phyloP scores from a whole-genome alignment of 2,888 invertebrate species.

The Stenotaenia linearis region DNA sequence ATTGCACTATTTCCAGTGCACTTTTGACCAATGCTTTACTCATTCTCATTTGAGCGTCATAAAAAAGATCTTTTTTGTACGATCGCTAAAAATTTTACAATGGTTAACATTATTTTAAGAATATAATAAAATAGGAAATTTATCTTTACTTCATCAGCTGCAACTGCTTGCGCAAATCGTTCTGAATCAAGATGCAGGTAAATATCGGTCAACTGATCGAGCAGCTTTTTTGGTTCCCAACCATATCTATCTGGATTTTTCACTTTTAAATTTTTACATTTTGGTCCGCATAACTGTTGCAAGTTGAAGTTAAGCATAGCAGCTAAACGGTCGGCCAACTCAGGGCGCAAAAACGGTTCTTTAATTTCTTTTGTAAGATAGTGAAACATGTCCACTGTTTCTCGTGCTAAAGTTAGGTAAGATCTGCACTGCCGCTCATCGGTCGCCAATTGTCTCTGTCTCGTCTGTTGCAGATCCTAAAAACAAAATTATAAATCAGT shows the following conservation, averaged over 20 bases:
- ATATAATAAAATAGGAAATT: not conserved
- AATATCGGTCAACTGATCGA: conserved; percentile 90
- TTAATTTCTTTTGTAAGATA: conserved; percentile 86
- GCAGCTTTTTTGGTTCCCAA: conserved; percentile 89
- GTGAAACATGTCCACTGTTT: conserved; percentile 97
- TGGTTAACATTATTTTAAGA: not conserved
- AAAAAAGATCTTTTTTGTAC: conserved; percentile 85
- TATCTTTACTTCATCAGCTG: conserved; percentile 79
- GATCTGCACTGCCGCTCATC: conserved; percentile 82
- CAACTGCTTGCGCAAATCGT: conserved; percentile 83
- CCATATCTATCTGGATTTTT: conserved; percentile 90
- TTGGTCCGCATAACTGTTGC: conserved; percentile 90
- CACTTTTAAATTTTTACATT: conserved; percentile 86
- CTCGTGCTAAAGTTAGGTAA: conserved; percentile 83
- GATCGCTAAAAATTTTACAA: conserved; percentile 62
- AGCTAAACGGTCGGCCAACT: conserved; percentile 86
- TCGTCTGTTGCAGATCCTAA: conserved; percentile 64
- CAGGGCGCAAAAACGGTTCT: conserved; percentile 88
- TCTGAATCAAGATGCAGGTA: conserved; percentile 93
- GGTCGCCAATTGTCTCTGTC: conserved; percentile 70
- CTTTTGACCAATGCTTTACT: conserved; percentile 78
- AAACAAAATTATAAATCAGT: not conserved
- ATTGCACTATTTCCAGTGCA: conserved; percentile 75
- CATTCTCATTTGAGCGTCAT: conserved; percentile 78
- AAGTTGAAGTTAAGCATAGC: conserved; percentile 98